A percentile compares a stretch with the other conserved stretches of the same genome.
Conservation (phyloP, 2,888 invertebrate genomes). For the Nycteola revayana region DNA sequence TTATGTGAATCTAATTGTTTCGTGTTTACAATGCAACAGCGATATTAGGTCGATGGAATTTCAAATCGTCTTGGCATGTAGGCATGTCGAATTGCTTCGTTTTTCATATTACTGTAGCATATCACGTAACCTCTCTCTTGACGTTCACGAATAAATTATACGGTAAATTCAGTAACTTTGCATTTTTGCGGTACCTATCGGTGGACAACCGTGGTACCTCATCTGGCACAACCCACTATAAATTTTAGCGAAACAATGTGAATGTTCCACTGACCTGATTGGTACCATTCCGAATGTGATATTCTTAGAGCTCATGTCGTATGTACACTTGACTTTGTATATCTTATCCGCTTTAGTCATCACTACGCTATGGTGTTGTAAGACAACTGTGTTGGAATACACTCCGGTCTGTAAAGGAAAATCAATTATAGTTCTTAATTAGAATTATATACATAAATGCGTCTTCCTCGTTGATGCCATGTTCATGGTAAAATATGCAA, state of each 20-base stretch:
- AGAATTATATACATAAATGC: neutral
- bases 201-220: slow-evolving; percentile 19
- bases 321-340: slow-evolving; percentile 97
- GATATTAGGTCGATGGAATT: slow-evolving; percentile 53
- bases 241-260: slow-evolving; percentile 23
- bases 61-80: slow-evolving; percentile 45
- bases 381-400: slow-evolving; percentile 96
- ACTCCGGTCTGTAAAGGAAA: slow-evolving; percentile 89
- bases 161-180: slow-evolving; percentile 36
- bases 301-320: slow-evolving; percentile 97
- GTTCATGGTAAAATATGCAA: too few species aligned
- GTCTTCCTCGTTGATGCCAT: too few species aligned
- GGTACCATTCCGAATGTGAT: slow-evolving; percentile 99
- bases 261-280: slow-evolving; percentile 84
- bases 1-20: slow-evolving; percentile 55
- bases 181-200: slow-evolving; percentile 34
- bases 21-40: slow-evolving; percentile 51
- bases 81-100: slow-evolving; percentile 44
- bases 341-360: slow-evolving; percentile 98
- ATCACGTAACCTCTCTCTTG: slow-evolving; percentile 50
- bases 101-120: slow-evolving; percentile 46
- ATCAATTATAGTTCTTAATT: neutral
- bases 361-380: slow-evolving; percentile 97
- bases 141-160: slow-evolving; percentile 48
- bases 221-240: slow-evolving; percentile 27